phyloP scores from a whole-genome alignment of 2,797 vertebrate species.

The Aselliscus stoliczkanus region DNA sequence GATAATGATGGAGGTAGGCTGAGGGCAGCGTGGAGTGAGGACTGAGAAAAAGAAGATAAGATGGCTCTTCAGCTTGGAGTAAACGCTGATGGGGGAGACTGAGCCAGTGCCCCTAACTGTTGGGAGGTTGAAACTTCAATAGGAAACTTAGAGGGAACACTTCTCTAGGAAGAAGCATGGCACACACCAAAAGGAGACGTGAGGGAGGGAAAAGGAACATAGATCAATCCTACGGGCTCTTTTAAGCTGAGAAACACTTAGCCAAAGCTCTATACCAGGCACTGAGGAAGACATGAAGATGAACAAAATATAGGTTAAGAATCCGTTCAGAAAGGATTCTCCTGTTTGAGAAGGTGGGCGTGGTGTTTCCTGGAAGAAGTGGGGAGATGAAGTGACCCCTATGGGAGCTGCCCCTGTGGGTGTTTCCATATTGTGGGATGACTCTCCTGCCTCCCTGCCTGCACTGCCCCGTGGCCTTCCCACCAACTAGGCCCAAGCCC shows the following conservation, averaged over 20 bases:
- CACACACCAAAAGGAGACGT: neutral
- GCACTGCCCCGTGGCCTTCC: neutral
- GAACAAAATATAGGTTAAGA: neutral
- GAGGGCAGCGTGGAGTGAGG: neutral
- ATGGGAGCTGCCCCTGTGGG: neutral
- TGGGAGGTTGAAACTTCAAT: neutral
- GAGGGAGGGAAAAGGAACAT: neutral
- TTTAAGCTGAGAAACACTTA: neutral
- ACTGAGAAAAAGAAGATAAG: neutral
- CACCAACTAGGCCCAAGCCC: neutral
- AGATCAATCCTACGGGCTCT: neutral
- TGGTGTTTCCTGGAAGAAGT: neutral
- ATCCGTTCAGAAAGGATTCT: neutral
- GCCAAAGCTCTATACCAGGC: neutral
- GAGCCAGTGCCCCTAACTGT: neutral
- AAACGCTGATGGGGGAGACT: neutral
- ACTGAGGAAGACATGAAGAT: neutral
- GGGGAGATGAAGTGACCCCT: neutral
- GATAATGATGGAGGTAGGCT: neutral
- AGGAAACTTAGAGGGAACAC: neutral
- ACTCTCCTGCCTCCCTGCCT: neutral
- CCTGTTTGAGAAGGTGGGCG: neutral
- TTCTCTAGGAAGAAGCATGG: neutral
- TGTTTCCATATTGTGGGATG: neutral
- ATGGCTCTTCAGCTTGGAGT: neutral